Evolutionary conservation across 2,888 invertebrate species (phyloP).

Genomic region (Drepanosiphum platanoidis): DNA sequence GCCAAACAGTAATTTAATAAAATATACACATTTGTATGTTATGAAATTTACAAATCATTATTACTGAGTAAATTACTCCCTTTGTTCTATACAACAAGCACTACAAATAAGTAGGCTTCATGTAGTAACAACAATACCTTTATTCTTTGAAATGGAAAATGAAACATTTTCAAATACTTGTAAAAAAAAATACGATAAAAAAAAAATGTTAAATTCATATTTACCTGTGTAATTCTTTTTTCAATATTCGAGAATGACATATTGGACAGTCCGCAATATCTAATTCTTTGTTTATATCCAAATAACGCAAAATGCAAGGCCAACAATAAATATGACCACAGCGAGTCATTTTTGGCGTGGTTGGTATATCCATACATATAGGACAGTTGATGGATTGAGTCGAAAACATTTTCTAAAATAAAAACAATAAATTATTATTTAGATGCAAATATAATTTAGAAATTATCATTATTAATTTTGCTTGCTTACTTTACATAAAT

Average conservation of each 20-base stretch:
- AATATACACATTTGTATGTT: too few species aligned
- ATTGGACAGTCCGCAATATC: slow-evolving; percentile 88
- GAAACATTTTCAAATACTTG: too few species aligned
- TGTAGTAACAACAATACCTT: too few species aligned
- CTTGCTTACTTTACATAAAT: not conserved
- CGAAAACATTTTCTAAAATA: slow-evolving; percentile 73
- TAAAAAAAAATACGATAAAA: too few species aligned
- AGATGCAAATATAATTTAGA: not conserved
- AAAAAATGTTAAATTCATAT: slow-evolving; percentile 22
- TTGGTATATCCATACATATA: slow-evolving; percentile 88
- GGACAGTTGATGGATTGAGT: slow-evolving; percentile 82
- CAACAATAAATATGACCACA: slow-evolving; percentile 98
- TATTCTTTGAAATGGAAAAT: too few species aligned
- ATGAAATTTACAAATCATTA: too few species aligned
- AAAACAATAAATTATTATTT: slow-evolving; percentile 36
- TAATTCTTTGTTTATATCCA: slow-evolving; percentile 83
- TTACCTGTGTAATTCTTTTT: slow-evolving; percentile 84
- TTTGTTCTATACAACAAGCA: too few species aligned
- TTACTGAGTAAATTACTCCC: too few species aligned
- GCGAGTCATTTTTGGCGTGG: slow-evolving; percentile 89
- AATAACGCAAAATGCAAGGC: slow-evolving; percentile 93
- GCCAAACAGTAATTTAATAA: too few species aligned
- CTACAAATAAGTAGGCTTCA: too few species aligned
- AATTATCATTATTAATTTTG: not conserved
- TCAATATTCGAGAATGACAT: slow-evolving; percentile 84